phyloP scores from a whole-genome alignment of 1,140 invertebrate species.

The Triops longicaudatus region DNA sequence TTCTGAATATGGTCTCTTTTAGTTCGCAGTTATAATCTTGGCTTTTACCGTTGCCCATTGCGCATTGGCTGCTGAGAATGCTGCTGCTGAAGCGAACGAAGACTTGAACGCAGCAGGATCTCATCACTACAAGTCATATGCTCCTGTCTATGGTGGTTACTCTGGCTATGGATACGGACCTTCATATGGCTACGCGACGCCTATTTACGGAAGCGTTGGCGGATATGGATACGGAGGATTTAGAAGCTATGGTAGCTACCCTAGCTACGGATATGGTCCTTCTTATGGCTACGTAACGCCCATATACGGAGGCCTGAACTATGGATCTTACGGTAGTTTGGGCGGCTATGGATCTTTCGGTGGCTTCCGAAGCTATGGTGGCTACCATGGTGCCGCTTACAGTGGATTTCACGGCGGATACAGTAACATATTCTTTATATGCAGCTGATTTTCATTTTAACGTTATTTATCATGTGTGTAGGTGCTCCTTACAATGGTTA shows the following conservation, averaged over 20 bases:
- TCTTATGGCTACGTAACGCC: neutral
- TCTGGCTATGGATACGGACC: neutral
- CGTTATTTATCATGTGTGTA: neutral
- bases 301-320: neutral
- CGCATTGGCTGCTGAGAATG: neutral
- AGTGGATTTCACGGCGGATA: neutral
- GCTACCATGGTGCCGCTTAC: neutral
- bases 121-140: neutral
- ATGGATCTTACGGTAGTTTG: neutral
- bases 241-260: neutral
- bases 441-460: neutral
- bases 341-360: neutral
- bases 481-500: neutral
- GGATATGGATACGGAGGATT: neutral
- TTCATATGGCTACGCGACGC: too few species aligned
- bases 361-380: neutral
- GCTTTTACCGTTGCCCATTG: neutral
- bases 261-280: neutral
- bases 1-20: neutral
- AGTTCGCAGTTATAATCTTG: neutral
- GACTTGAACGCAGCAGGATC: neutral
- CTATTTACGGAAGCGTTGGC: neutral
- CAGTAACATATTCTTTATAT: neutral
- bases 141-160: neutral
- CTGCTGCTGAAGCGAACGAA: neutral